These are phyloP conservation scores for Calameuta pallipes DNA, from an alignment of 2,888 invertebrate genomes.

Conservation along the genomic window DNA sequence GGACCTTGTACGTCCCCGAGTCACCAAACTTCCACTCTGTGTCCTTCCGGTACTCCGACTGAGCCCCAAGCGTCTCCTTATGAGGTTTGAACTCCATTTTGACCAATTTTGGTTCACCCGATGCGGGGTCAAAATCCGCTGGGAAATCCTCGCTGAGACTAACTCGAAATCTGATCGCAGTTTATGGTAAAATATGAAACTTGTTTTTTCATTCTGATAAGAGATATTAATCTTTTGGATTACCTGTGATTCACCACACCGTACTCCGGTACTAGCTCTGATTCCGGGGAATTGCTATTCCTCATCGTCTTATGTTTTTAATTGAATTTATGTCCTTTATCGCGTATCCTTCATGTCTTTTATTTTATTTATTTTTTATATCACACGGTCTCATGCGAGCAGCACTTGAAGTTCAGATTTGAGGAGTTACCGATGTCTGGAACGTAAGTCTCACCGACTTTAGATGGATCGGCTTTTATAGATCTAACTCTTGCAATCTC, in stretches of 20 bases:
- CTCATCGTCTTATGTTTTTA: not conserved
- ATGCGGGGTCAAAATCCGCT: not conserved
- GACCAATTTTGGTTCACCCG: not conserved
- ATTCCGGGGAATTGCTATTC: not conserved
- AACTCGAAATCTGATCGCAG: slow-evolving; percentile 6
- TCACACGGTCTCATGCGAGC: not conserved
- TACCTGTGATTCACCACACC: not conserved
- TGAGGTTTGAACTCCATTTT: not conserved
- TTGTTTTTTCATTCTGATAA: not conserved
- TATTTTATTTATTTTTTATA: not conserved
- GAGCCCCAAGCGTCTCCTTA: not conserved
- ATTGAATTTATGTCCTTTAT: not conserved
- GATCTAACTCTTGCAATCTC: not conserved
- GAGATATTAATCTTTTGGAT: not conserved
- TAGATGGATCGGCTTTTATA: not conserved
- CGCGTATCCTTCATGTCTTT: not conserved
- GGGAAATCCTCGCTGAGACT: not conserved
- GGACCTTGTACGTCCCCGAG: not conserved
- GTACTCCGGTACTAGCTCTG: not conserved
- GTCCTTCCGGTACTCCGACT: not conserved
- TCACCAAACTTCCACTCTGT: not conserved
- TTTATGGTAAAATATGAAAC: not conserved
- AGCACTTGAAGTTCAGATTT: not conserved
- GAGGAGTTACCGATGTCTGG: not conserved
- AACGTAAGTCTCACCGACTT: not conserved